Conservation (phyloP, 2,888 invertebrate genomes). For the Platynereis dumerilii region DNA sequence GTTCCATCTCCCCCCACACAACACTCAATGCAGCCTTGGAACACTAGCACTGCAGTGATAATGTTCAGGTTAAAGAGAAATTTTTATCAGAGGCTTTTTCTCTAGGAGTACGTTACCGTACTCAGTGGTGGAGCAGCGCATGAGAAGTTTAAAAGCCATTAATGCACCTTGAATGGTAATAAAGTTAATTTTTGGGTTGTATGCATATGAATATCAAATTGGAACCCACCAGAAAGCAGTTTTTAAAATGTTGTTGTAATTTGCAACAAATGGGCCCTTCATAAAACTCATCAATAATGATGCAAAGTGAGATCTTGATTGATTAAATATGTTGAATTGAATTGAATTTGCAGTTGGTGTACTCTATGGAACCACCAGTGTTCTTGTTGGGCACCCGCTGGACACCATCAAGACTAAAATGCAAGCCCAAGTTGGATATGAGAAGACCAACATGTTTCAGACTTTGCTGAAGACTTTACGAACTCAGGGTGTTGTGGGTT, state of each 20-base stretch:
- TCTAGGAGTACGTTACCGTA: too few relatives aligned
- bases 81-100: too few relatives aligned
- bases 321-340: neutral
- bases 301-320: neutral
- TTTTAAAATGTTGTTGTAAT: slow-evolving; percentile 4
- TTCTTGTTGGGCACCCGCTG: slow-evolving; percentile 58
- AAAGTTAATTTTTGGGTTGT: too few relatives aligned
- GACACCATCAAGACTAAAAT: slow-evolving; percentile 62
- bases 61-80: too few relatives aligned
- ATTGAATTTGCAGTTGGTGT: slow-evolving; percentile 50
- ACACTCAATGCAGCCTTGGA: too few relatives aligned
- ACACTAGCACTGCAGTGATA: too few relatives aligned
- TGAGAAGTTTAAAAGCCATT: too few relatives aligned
- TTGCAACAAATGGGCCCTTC: neutral
- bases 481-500: slow-evolving; percentile 53
- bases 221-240: too few relatives aligned
- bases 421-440: slow-evolving; percentile 60
- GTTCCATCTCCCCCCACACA: too few relatives aligned
- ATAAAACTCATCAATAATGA: slow-evolving; percentile 3
- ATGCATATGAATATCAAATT: too few relatives aligned
- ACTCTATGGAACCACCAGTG: slow-evolving; percentile 59
- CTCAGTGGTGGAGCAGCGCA: too few relatives aligned
- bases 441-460: slow-evolving; percentile 53
- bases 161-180: too few relatives aligned
- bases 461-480: slow-evolving; percentile 51